A percentile compares a stretch with the other conserved stretches of the same genome.
Evolutionary conservation across 37 sponge, comb jelly and placozoan genomes (phyloP).

Genomic region (Diacarnus erythraeanus): DNA sequence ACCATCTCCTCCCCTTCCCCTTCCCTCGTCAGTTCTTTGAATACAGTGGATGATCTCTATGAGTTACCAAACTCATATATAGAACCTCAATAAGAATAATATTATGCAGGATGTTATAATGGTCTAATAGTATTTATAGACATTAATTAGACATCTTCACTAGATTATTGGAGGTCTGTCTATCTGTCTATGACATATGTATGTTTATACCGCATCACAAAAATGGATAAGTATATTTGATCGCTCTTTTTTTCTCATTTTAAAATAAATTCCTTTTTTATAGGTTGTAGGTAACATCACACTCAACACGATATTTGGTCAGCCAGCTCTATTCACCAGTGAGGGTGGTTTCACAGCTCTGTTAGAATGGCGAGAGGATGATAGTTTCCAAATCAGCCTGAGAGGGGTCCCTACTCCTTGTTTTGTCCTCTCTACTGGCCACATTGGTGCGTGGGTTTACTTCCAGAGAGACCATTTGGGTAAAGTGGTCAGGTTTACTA

Average conservation of each 20-base stretch:
- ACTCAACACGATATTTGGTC: neutral
- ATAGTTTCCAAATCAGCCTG: conserved; percentile 49
- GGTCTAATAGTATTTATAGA: no score
- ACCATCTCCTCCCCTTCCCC: no score
- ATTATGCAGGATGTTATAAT: no score
- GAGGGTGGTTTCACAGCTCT: neutral
- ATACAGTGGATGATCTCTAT: no score
- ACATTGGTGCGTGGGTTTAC: conserved; percentile 47
- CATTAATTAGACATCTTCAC: no score
- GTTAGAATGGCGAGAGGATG: conserved; percentile 34
- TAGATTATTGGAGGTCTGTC: neutral
- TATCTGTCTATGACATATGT: neutral
- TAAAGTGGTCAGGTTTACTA: conserved; percentile 25
- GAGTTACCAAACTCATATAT: no score
- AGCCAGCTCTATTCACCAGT: neutral
- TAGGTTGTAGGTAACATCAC: neutral
- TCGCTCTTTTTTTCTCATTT: neutral
- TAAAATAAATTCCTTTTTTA: no score
- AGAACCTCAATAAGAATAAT: no score
- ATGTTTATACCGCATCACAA: conserved; percentile 19
- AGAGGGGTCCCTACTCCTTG: conserved; percentile 23
- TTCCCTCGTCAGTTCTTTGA: no score
- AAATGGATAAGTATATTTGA: neutral
- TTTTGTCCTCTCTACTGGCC: conserved; percentile 11
- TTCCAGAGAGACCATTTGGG: conserved; percentile 28